Evolutionary conservation across 2,888 invertebrate species (phyloP).

Genomic region (Ennomos fuscantarius): DNA sequence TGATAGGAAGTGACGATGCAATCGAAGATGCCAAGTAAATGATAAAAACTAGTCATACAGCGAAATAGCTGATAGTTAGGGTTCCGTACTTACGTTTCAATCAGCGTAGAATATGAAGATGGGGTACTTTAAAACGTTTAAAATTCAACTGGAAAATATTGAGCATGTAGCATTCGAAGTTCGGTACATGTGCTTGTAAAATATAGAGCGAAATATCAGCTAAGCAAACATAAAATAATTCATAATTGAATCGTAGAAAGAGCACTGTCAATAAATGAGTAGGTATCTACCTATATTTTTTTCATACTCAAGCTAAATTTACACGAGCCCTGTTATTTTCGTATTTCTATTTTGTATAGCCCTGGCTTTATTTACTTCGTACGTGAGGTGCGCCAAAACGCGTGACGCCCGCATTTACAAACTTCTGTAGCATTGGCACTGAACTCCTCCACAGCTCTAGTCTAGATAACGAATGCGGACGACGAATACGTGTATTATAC

Average conservation of each 20-base stretch:
- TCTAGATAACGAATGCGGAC: conserved; percentile 76
- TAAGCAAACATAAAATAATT: conserved; percentile 22
- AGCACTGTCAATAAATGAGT: conserved; percentile 47
- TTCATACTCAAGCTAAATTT: conserved; percentile 54
- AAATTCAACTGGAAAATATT: conserved; percentile 15
- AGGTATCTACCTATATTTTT: conserved; percentile 32
- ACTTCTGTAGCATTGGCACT: conserved; percentile 80
- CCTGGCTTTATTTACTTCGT: conserved; percentile 74
- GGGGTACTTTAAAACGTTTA: neutral
- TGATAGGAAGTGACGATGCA: too few species aligned
- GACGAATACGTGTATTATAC: conserved; percentile 50
- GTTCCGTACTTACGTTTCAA: too few species aligned
- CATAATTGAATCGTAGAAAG: conserved; percentile 19
- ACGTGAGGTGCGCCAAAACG: conserved; percentile 78
- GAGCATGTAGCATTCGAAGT: conserved; percentile 13
- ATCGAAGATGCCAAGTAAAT: too few species aligned
- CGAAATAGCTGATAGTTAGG: too few species aligned
- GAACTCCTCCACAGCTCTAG: conserved; percentile 75
- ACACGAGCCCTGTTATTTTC: conserved; percentile 63
- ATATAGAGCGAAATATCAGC: conserved; percentile 22
- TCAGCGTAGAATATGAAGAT: too few species aligned
- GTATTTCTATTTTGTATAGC: conserved; percentile 73
- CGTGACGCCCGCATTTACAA: conserved; percentile 73
- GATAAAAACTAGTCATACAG: neutral
- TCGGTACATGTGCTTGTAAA: conserved; percentile 14